Evolutionary conservation across 2,113 vertebrate genomes (phyloP).

Genomic region (Semicossyphus pulcher): DNA sequence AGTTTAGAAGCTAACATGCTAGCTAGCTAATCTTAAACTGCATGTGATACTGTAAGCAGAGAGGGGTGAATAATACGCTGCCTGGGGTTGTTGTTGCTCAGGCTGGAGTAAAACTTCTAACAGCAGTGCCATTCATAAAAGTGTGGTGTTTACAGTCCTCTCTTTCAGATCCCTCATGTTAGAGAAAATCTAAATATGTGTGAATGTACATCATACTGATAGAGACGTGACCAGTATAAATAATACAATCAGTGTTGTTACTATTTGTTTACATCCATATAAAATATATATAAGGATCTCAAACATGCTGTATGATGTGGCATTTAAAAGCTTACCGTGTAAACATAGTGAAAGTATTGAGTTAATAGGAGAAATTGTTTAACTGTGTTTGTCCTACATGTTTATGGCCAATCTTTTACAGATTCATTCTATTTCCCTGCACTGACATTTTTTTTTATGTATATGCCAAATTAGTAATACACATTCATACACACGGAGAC

Average conservation of each 20-base stretch:
- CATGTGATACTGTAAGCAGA: neutral
- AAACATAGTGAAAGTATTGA: too few relatives aligned
- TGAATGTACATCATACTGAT: neutral
- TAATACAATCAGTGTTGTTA: neutral
- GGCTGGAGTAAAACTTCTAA: neutral
- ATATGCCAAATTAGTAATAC: neutral
- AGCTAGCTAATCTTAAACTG: slow-evolving; percentile 45
- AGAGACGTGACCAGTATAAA: neutral
- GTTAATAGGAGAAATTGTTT: too few relatives aligned
- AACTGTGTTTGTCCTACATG: too few relatives aligned
- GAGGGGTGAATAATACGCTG: neutral
- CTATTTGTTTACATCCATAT: too few relatives aligned
- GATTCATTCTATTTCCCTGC: neutral
- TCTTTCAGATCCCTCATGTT: neutral
- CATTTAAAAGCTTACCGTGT: too few relatives aligned
- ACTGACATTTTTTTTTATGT: neutral
- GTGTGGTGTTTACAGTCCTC: neutral
- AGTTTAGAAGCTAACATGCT: slow-evolving; percentile 71
- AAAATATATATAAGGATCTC: too few relatives aligned
- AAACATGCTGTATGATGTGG: too few relatives aligned
- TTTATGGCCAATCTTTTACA: too few relatives aligned
- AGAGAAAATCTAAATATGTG: neutral
- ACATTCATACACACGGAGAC: neutral
- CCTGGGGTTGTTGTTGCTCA: neutral
- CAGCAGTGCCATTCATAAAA: too few relatives aligned